Percentiles rank a stretch among this genome's conserved stretches.
phyloP scores from a whole-genome alignment of 2,113 vertebrate species.

The Crotalus helleri region DNA sequence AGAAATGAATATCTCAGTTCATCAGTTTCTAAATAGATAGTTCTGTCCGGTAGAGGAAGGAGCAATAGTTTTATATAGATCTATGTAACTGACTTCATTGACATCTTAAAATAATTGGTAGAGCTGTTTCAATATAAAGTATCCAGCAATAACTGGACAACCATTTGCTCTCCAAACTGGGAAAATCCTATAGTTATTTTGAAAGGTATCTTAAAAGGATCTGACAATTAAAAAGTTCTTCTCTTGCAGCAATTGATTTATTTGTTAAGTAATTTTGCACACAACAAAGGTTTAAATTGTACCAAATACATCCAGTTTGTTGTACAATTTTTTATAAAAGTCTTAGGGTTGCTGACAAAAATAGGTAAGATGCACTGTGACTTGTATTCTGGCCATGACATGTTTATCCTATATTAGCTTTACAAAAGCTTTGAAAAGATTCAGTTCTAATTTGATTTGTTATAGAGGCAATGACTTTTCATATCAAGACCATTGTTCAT shows the following conservation, averaged over 20 bases:
- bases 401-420: neutral
- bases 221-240: neutral
- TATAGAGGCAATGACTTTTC: neutral
- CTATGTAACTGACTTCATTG: neutral
- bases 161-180: neutral
- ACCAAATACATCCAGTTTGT: neutral
- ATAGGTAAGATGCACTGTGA: neutral
- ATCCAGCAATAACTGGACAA: neutral
- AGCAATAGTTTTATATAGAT: neutral
- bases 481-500: neutral
- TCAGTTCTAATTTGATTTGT: neutral
- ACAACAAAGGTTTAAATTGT: neutral
- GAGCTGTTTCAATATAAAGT: neutral
- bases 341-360: neutral
- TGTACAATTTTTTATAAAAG: neutral
- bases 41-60: neutral
- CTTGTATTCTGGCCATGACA: neutral
- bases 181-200: neutral
- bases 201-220: neutral
- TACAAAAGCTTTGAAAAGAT: neutral
- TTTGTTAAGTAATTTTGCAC: neutral
- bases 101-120: neutral
- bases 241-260: neutral
- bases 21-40: neutral
- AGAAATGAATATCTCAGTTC: neutral